Evolutionary conservation across 53 echinoderm and acorn worm genomes (phyloP), one percentile per base, ranked within the genome.

Genomic region (Henricia sp.): DNA sequence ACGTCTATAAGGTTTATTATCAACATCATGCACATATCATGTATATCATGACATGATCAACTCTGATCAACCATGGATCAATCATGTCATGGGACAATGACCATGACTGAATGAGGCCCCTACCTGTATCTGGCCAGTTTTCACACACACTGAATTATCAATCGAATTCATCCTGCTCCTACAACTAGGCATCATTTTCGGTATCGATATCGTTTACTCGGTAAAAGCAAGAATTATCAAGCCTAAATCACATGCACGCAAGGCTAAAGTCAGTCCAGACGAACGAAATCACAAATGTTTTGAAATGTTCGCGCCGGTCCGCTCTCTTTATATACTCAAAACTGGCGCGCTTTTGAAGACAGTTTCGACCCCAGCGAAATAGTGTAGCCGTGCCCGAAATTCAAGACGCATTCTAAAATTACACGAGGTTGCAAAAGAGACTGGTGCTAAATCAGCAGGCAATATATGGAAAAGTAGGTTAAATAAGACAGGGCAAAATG

Each of bases 91-190:
- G n/a, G n/a, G n/a, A n/a, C n/a, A n/a, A n/a, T n/a, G n/a, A n/a
- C n/a, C n/a, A n/a, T n/a, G n/a, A n/a, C n/a, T n/a, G n/a, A n/a
- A n/a, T n/a, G n/a, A n/a, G n/a, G n/a, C n/a, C n/a, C 86, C 32
- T 35, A 75, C 86, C 72, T 86, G 86, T 37, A 86, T 86, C 40
- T 86, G 86, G 33, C 86, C 86, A 20, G 50, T 27, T 76, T 68
- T 86, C 39, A 24, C 33, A 53, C 51, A 11, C 20, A 76, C 4
- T 3, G 29, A 53, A 40, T 42, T 86, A 29, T 86, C 56, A 10
- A 63, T 0, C n/a, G 86, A 76, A 13, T 76, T 67, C 53, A 39
- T 86, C 41, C 86, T 67, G 4, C n/a, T n/a, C n/a, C n/a, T n/a
- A n/a, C n/a, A n/a, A n/a, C n/a, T n/a, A n/a, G 41, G 67, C 67